Evolutionary conservation across 2,797 vertebrate species (phyloP), one percentile per base, ranked within the genome.

Genomic region (Sphenopsis melanotis): DNA sequence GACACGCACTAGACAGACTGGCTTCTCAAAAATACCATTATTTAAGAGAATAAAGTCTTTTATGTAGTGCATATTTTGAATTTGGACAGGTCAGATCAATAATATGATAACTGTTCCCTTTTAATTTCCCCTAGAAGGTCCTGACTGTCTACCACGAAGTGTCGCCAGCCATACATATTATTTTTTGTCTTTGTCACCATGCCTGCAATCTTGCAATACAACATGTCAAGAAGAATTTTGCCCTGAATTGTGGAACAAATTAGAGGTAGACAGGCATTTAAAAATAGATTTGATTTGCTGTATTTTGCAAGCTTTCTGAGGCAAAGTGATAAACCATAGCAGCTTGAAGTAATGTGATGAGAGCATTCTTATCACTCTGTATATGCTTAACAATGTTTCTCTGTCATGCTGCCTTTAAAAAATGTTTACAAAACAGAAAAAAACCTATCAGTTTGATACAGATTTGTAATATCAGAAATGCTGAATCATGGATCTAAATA

Each of bases 271-370:
- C 70, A 92, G 44, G 74, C 77, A 80, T 96, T 96, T 90, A 69
- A 86, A 95, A 96, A 14, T 66, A 95, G 91, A 94, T 95, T 95
- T 89, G 74, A 83, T 90, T 92, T 88, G 82, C 89, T 72, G 19
- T 65, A 83, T 89, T 95, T 83, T 93, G 65, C 56, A 81, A 49
- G 74, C 60, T 94, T 92, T 94, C 75, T 95, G 87, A 93, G 69
- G 78, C 39, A 81, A 83, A 95, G 55, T 80, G 85, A 83, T 90
- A 95, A 94, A 89, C 41, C 57, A 60, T 36, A 81, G 66, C 53
- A 88, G 64, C 83, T 93, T 89, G 66, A 89, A 94, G 49, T 87
- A 53, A 72, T 44, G 78, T 30, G 76, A 80, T 49, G 83, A 93
- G 80, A 94, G 17, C 76, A 49, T 37, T 80, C 82, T 77, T 87